Base-by-base conservation (phyloP, 2,113 vertebrate species). In the Cynoglossus semilaevis region DNA sequence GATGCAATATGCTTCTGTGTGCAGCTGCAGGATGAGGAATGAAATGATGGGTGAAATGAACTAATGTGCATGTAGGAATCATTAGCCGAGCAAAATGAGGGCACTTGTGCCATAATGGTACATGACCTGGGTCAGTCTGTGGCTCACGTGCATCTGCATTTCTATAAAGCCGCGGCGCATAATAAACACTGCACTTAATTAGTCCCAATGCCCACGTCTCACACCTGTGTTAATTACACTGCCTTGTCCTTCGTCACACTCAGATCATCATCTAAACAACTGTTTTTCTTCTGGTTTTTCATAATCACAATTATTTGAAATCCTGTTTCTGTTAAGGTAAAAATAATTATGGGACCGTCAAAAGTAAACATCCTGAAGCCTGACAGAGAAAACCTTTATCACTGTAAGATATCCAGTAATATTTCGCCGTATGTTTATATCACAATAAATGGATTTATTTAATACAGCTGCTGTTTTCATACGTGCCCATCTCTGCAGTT, bases 31-130 rank as follows among this genome's bases (percentile, higher is more conserved):
- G 7, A 0, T 65, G 62, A 67, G 44, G 53, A 67, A 74, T 70
- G 48, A 60, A 68, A 65, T 15, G 56, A 35, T 40, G 46, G 35
- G 42, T 36, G 15, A 38, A 49, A 15, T 14, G 59, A 63, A 71
- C 71, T 43, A 68, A 71, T 52, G 69, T 58, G 67, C 59, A 70
- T 43, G 65, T 3, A 29, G 53, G 58, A 72, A 66, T 77, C 80
- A 74, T 86, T 82, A 84, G 51, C 46, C 0, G 14, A 59, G 67
- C 63, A 63, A 78, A 81, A 83, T 53, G 63, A 82, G 81, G 77
- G 67, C 74, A 77, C 70, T 43, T 53, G 65, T 66, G 65, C 46
- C 66, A 40, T 37, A 53, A 40, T 43, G 44, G 66, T 50, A 51
- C 53, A 43, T 62, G 50, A 65, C 53, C 36, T 29, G 45, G 66